A percentile compares a stretch with the other conserved stretches of the same genome.
Conservation (phyloP, 2,797 vertebrate species). For the Sphenodon punctatus region DNA sequence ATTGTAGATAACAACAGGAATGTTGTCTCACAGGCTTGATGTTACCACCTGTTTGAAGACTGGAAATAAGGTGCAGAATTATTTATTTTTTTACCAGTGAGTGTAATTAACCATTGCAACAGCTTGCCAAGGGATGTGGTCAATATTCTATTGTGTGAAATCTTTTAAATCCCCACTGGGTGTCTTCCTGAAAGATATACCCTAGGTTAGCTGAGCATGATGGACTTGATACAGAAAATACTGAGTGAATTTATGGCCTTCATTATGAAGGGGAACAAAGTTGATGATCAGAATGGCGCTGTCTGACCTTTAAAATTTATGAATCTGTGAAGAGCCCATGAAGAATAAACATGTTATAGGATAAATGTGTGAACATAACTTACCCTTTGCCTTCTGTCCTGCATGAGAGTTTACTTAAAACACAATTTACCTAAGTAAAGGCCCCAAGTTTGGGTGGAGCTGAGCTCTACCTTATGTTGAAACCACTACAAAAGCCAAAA, state of each 20-base stretch:
- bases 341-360: conserved; percentile 4
- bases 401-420: neutral
- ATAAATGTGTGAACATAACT: neutral
- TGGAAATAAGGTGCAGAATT: too few species aligned
- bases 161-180: neutral
- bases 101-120: neutral
- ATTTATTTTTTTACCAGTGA: neutral
- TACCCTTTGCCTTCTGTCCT: conserved; percentile 5
- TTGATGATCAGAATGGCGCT: neutral
- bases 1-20: neutral
- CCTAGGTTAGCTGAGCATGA: neutral
- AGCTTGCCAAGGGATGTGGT: neutral
- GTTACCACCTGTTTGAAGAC: neutral
- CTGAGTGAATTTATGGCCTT: neutral
- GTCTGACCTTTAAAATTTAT: neutral
- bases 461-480: conserved; percentile 5
- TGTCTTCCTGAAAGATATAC: neutral
- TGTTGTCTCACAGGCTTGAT: neutral
- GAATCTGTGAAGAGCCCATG: neutral
- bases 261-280: neutral
- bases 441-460: neutral
- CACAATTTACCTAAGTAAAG: conserved; percentile 20
- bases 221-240: neutral
- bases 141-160: neutral
- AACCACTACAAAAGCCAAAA: conserved; percentile 7